These are phyloP conservation scores for Glareola pratincola DNA, from an alignment of 2,113 vertebrate species.

Conservation along the genomic window DNA sequence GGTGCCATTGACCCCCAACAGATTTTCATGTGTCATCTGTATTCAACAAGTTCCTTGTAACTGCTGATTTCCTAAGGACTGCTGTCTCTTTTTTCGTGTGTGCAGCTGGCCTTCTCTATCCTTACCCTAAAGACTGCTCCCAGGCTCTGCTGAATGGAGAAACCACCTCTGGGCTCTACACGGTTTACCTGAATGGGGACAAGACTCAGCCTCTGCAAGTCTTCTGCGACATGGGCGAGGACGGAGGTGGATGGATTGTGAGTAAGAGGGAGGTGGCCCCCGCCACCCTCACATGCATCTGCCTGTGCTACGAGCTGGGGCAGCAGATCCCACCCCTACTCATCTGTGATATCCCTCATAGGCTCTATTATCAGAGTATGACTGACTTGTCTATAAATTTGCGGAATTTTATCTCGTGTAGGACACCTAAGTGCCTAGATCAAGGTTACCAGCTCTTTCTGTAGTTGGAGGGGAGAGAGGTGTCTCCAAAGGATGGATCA, in stretches of 20 bases:
- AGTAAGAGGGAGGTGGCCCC: conserved; percentile 39
- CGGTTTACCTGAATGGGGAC: conserved; percentile 87
- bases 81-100: background rate
- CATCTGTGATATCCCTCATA: too few species aligned
- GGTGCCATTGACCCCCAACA: background rate
- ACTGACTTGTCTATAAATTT: background rate
- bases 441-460: background rate
- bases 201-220: conserved; percentile 87
- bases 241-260: conserved; percentile 97
- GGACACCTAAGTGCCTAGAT: background rate
- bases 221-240: conserved; percentile 93
- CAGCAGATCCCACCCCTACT: background rate
- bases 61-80: background rate
- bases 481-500: too few species aligned
- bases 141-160: conserved; percentile 94
- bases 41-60: background rate
- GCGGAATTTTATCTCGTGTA: background rate
- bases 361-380: background rate
- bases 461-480: background rate
- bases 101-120: conserved; percentile 89
- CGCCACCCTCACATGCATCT: rapidly evolving
- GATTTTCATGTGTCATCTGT: background rate
- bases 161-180: conserved; percentile 84
- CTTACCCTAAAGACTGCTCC: conserved; percentile 91
- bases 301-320: background rate